Base-by-base conservation (phyloP, 2,888 invertebrate genomes). In the Andrena fulva region DNA sequence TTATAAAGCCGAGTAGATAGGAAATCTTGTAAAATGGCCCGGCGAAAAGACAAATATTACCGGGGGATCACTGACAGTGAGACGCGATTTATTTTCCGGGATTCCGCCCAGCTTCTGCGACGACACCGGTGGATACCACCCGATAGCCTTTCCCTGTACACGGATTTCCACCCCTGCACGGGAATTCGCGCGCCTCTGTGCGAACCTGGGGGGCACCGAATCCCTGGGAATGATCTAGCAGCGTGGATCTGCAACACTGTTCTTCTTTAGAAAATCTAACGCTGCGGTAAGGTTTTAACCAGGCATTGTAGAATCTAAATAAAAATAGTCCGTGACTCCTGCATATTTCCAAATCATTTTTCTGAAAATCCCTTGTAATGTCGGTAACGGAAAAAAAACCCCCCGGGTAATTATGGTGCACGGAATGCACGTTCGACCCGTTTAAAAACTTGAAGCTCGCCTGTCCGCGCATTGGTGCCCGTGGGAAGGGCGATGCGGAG, bases 11-110 rank as follows among this genome's bases (percentile, higher is more conserved):
- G 62, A 80, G 83, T 77, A 88, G 92, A 92, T 92, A 91, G 90
- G 89, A 84, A 91, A 93, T 92, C 92, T 92, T 92, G 92, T 90
- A 91, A 92, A 92, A 93, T 92, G 89, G 91, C 89, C 80, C 84
- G 82, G 86, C 87, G 88, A 89, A 78, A 78, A 91, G 91, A 93
- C 91, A 91, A 91, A 92, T 92, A 92, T 92, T 91, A 91, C 87
- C 82, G 69, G 87, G 56, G 89, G 90, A 91, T 91, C 90, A 89
- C 85, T 83, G 84, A 84, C 81, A 87, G 73, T 83, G 88, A 89
- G 87, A 83, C 56, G 84, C 91, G 89, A 92, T 90, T 91, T 90
- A 88, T 88, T 86, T 89, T 73, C 50, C 78, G 82, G 89, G 88
- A 89, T 89, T 88, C 70, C 67, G 62, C n/a, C 59, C 27, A 64